These are phyloP conservation scores for Melikaiella ostensackeni DNA, from an alignment of 2,888 invertebrate genomes.

Conservation along the genomic window DNA sequence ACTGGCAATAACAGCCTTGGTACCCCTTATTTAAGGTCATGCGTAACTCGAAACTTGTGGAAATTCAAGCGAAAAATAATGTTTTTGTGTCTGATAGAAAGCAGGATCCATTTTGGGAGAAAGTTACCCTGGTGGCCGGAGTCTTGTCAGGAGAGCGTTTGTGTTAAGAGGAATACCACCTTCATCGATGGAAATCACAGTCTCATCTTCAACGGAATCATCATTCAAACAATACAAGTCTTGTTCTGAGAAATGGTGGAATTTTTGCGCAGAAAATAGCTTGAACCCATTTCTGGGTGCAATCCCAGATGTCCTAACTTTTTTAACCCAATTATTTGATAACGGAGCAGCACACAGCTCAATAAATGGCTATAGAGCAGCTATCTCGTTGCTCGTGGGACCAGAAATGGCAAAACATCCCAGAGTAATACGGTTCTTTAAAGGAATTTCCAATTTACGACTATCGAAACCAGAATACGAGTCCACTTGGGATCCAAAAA, in stretches of 20 bases:
- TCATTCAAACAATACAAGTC: neutral
- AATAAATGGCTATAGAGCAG: slow-evolving; percentile 48
- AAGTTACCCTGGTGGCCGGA: too few relatives aligned
- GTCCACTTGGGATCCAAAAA: slow-evolving; percentile 56
- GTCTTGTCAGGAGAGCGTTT: too few relatives aligned
- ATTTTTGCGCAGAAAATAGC: slow-evolving; percentile 46
- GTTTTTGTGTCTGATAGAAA: too few relatives aligned
- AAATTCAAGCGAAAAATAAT: too few relatives aligned
- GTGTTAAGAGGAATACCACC: too few relatives aligned
- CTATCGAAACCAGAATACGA: slow-evolving; percentile 57
- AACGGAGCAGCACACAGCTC: slow-evolving; percentile 47
- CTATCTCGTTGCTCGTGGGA: slow-evolving; percentile 47
- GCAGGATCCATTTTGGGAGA: too few relatives aligned
- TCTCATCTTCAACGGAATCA: slow-evolving; percentile 29
- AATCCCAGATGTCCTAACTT: slow-evolving; percentile 40
- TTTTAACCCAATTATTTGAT: slow-evolving; percentile 44
- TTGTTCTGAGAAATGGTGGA: slow-evolving; percentile 50
- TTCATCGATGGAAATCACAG: neutral
- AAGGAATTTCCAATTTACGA: slow-evolving; percentile 55
- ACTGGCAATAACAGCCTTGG: too few relatives aligned
- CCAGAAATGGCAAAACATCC: slow-evolving; percentile 48
- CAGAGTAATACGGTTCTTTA: slow-evolving; percentile 56
- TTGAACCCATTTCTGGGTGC: too few relatives aligned
- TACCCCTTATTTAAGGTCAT: too few relatives aligned
- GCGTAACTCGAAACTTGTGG: too few relatives aligned